phyloP scores from a whole-genome alignment of 2,888 invertebrate species.

The Monoplex corrugatus region DNA sequence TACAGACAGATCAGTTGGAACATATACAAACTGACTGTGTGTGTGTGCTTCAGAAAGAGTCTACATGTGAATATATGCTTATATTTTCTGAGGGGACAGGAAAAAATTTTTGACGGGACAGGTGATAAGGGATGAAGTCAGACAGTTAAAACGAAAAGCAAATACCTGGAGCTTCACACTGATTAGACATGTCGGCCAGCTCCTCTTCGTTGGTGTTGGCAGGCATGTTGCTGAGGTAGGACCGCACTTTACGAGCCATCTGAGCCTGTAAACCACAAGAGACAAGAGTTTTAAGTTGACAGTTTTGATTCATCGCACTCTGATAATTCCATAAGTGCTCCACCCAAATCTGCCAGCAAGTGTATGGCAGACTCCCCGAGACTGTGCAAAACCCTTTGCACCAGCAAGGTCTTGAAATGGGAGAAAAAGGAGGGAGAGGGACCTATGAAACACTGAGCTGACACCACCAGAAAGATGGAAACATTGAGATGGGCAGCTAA shows the following conservation, averaged over 20 bases:
- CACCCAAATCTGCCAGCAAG: too few species aligned
- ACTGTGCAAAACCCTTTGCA: too few species aligned
- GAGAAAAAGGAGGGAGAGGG: too few species aligned
- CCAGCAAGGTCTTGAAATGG: too few species aligned
- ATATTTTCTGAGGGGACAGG: too few species aligned
- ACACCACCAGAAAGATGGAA: too few species aligned
- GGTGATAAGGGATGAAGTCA: background rate
- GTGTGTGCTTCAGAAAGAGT: background rate
- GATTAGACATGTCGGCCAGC: constrained; percentile 92
- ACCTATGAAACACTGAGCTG: too few species aligned
- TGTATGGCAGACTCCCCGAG: too few species aligned
- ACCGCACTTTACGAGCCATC: constrained; percentile 98
- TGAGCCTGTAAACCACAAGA: constrained; percentile 86
- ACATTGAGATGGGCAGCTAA: too few species aligned
- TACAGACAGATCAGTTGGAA: background rate
- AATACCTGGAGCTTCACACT: constrained; percentile 87
- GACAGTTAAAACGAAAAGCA: background rate
- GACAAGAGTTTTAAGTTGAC: too few species aligned
- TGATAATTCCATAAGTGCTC: too few species aligned
- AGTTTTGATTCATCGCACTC: background rate
- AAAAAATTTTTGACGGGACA: background rate
- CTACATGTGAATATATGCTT: background rate
- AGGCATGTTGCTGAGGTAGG: constrained; percentile 95
- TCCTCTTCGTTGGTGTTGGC: constrained; percentile 95
- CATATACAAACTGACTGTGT: background rate